Evolutionary conservation across 2,113 vertebrate species (phyloP), one percentile per base, ranked within the genome.

Genomic region (Hemicordylus capensis): DNA sequence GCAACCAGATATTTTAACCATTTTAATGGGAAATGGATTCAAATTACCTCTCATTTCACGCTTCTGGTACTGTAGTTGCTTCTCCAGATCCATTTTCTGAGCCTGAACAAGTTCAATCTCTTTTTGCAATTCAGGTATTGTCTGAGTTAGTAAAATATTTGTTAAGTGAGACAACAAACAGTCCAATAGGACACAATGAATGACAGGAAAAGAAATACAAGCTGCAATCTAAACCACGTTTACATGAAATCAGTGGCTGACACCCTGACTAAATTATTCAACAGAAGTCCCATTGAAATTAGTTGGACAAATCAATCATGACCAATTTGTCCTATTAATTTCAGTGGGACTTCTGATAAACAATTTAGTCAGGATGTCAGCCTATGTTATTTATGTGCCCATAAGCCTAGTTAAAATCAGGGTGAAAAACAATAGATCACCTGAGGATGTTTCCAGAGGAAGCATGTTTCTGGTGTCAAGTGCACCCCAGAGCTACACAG

Each of bases 51-150:
- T 97, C 89, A 98, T 84, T 95, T 99, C 96, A 83, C 97, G 94
- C 1, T 97, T 98, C 87, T 98, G 97, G 0, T 96, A 90, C 81
- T 97, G 98, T 54, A 97, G 93, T 72, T 96, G 98, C 72, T 96
- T 97, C n/a, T 99, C 97, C 81, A 95, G 88, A 69, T 96, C 97
- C 88, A 96, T 74, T 78, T 96, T 98, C 87, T 98, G 98, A 26
- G 91, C 95, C 74, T 99, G 97, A 63, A 99, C 94, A 84, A 96
- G 95, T 87, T 97, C 97, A 17, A 99, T 97, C 84, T 99, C 98
- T 90, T 97, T 97, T 78, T 97, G 97, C 56, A 99, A 94, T 85
- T 99, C 98, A 0, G 98, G 97, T 87, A 99, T 97, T 88, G 94
- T 93, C 97, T 98, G 90, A 78, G 87, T 83, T 58, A 88, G 83